Percentiles rank a stretch among this genome's conserved stretches.
Evolutionary conservation across 92 coral and sea anemone species (phyloP).

Genomic region (Phenganax stokvisi): DNA sequence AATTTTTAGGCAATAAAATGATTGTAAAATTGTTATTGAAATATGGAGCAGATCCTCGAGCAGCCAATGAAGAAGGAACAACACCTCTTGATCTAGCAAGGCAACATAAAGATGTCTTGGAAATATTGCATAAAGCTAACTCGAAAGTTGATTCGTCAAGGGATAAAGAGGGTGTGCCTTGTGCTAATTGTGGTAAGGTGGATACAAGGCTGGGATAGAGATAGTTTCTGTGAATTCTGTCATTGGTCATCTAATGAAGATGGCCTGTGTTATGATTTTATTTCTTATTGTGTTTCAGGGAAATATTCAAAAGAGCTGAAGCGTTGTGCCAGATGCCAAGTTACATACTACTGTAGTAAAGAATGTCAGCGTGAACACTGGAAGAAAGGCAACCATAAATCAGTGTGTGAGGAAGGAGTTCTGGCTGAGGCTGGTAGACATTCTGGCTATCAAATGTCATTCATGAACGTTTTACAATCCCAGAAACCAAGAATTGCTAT

Average conservation of each 20-base stretch:
- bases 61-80: constrained; percentile 44
- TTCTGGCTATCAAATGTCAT: constrained; percentile 35
- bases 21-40: constrained; percentile 48
- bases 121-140: constrained; percentile 44
- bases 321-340: constrained; percentile 49
- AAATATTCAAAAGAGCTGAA: constrained; percentile 27
- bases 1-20: constrained; percentile 36
- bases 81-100: constrained; percentile 54
- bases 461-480: constrained; percentile 44
- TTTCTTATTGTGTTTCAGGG: constrained; percentile 13
- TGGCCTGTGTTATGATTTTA: neutral
- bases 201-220: neutral
- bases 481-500: constrained; percentile 42
- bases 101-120: constrained; percentile 33
- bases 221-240: neutral
- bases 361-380: constrained; percentile 54
- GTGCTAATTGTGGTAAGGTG: constrained; percentile 55
- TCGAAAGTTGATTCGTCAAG: constrained; percentile 36
- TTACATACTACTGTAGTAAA: constrained; percentile 47
- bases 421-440: constrained; percentile 44
- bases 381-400: constrained; percentile 51
- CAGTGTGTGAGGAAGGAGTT: constrained; percentile 46
- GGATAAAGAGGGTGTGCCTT: constrained; percentile 39
- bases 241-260: neutral
- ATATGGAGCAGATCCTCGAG: constrained; percentile 55